Evolutionary conservation across 2,888 invertebrate genomes (phyloP).

Genomic region (Prosopocoilus inquinatus): DNA sequence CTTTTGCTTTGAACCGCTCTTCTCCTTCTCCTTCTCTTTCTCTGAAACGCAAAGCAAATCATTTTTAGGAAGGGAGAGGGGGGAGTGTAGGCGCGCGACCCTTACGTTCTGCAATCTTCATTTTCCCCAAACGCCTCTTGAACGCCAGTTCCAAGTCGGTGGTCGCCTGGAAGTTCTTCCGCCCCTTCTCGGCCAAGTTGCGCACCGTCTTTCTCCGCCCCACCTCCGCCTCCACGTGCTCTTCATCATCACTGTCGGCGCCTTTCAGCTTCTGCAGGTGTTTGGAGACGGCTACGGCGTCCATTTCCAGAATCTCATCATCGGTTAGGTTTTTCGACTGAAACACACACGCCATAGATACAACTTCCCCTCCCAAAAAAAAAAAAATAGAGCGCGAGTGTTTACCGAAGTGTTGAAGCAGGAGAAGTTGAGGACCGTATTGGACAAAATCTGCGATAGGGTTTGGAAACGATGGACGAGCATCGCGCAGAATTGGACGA

Average conservation of each 20-base stretch:
- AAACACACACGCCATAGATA: neutral
- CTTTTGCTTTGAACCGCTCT: constrained; percentile 21
- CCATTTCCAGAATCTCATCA: constrained; percentile 80
- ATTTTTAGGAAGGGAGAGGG: neutral
- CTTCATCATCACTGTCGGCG: constrained; percentile 72
- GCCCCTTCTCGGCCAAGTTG: constrained; percentile 52
- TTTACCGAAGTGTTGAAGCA: constrained; percentile 12
- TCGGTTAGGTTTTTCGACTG: constrained; percentile 71
- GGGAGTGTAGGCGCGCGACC: too few species aligned
- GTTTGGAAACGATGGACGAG: constrained; percentile 74
- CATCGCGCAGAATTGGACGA: constrained; percentile 74
- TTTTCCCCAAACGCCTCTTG: constrained; percentile 28
- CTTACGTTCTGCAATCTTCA: constrained; percentile 12
- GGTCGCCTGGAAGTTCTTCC: constrained; percentile 28
- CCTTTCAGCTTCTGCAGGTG: constrained; percentile 80
- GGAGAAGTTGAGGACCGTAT: constrained; percentile 49
- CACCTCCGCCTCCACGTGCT: constrained; percentile 62
- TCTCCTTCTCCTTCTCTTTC: too few species aligned
- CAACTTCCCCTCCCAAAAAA: too few species aligned
- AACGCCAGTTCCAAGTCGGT: constrained; percentile 40
- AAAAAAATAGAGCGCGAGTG: neutral
- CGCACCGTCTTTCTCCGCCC: constrained; percentile 84
- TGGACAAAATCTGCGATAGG: constrained; percentile 70
- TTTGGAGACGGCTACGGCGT: constrained; percentile 87
- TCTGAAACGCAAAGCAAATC: constrained; percentile 1